Percentiles rank a stretch among this genome's conserved stretches.
These are phyloP conservation scores for Stomatorhinus walkeri DNA, from an alignment of 2,797 vertebrate species.

Conservation along the genomic window DNA sequence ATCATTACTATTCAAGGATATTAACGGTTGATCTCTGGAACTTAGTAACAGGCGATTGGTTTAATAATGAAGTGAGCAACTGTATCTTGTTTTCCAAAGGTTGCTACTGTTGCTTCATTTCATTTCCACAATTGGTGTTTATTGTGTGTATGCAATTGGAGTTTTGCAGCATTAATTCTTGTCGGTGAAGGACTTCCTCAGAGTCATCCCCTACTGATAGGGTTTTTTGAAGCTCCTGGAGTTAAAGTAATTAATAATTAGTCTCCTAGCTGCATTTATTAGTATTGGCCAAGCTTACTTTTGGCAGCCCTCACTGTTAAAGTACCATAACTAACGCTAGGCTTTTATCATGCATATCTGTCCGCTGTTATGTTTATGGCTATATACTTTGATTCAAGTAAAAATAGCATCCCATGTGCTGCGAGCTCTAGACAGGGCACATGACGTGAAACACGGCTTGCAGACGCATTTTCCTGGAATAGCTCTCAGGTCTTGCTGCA, in stretches of 20 bases:
- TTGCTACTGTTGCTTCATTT: background rate
- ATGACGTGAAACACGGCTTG: background rate
- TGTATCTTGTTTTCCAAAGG: background rate
- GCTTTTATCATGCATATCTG: background rate
- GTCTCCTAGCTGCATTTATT: background rate
- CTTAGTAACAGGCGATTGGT: background rate
- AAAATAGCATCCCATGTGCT: background rate
- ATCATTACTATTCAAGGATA: background rate
- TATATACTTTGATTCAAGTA: background rate
- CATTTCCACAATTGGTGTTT: background rate
- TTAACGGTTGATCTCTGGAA: background rate
- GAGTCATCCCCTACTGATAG: background rate
- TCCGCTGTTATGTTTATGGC: background rate
- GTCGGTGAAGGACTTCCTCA: background rate
- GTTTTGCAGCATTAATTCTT: background rate
- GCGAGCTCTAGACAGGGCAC: background rate
- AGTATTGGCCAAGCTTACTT: background rate
- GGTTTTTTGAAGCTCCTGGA: background rate
- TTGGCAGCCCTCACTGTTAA: background rate
- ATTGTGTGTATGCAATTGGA: background rate
- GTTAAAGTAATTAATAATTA: background rate
- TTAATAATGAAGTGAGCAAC: constrained; percentile 6
- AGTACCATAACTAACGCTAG: background rate
- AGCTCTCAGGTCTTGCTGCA: background rate
- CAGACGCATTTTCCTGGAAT: background rate